Evolutionary conservation across 2,888 invertebrate species (phyloP), one percentile per base, ranked within the genome.

Genomic region (Orthosia incerta): DNA sequence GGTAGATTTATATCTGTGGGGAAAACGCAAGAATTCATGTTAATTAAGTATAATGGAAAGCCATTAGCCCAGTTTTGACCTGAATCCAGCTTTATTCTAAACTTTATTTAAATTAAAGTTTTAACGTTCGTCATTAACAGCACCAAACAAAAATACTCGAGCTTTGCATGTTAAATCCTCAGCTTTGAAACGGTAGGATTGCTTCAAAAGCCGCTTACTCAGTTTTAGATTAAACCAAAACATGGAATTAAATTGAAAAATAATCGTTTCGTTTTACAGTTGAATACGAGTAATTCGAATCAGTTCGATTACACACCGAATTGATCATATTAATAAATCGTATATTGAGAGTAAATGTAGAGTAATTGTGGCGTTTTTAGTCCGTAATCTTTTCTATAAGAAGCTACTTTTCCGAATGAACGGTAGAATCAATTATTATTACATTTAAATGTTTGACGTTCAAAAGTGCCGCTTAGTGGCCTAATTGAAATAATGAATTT

Each of bases 161-260:
- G 48, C 48, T 53, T 46, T 51, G 16, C 53, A 61, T 50, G 45
- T 56, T 50, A 62, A 71, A 48, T 57, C 63, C 80, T 61, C 12
- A 61, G 80, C 63, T 80, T 55, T 64, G 15, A 61, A 65, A 65
- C 18, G 20, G 23, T 45, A 48, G 63, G 20, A 60, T 79, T 56
- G n/a, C 60, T 12, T 23, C 46, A 39, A 26, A 76, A 76, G 51
- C 80, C 79, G 26, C 62, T 79, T 72, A 79, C 39, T 56, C 46
- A 23, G 39, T 61, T 77, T 73, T 56, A 45, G 20, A 51, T 51
- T 39, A 65, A 65, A 45, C 46, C 46, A 3, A 46, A 23, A 31
- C 15, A 51, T 26, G 45, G 15, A 79, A 23, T 7, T 9, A 55
- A 23, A 11, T 18, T 15, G 11, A 20, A 71, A 71, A 71, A 2